Evolutionary conservation across 1,140 invertebrate species (phyloP).

Genomic region (Aricia agestis): DNA sequence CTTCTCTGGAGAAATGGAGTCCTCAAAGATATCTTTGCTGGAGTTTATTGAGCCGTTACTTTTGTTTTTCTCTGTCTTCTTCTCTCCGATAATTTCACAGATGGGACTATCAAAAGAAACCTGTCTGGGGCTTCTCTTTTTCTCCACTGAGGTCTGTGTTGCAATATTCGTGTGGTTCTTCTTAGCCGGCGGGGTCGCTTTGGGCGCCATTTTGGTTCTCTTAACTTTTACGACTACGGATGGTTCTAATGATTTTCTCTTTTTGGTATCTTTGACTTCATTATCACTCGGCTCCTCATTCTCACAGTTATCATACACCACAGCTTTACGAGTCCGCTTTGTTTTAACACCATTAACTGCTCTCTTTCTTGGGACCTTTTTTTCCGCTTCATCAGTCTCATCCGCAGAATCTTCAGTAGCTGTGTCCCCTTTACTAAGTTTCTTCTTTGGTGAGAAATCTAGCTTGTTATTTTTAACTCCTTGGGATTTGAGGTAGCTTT

Average conservation of each 20-base stretch:
- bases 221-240: conserved; percentile 52
- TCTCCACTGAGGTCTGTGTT: conserved; percentile 54
- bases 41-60: conserved; percentile 42
- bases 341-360: not conserved
- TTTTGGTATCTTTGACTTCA: conserved; percentile 36
- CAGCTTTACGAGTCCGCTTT: not conserved
- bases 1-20: conserved; percentile 56
- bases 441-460: conserved; percentile 47
- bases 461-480: conserved; percentile 52
- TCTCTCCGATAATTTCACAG: conserved; percentile 50
- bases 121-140: conserved; percentile 45
- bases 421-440: conserved; percentile 28
- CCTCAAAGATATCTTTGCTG: conserved; percentile 66
- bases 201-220: conserved; percentile 49
- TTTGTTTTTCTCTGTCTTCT: conserved; percentile 30
- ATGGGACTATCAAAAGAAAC: conserved; percentile 65
- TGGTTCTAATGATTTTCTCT: conserved; percentile 51
- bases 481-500: conserved; percentile 55
- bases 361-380: conserved; percentile 19
- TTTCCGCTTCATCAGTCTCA: conserved; percentile 23
- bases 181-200: conserved; percentile 55
- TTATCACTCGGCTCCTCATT: conserved; percentile 38
- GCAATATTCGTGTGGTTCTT: conserved; percentile 54
- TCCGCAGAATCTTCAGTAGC: conserved; percentile 23
- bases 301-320: conserved; percentile 16